Conservation (phyloP, 37 sponge, comb jelly and placozoan genomes). For the Geodia barretti region DNA sequence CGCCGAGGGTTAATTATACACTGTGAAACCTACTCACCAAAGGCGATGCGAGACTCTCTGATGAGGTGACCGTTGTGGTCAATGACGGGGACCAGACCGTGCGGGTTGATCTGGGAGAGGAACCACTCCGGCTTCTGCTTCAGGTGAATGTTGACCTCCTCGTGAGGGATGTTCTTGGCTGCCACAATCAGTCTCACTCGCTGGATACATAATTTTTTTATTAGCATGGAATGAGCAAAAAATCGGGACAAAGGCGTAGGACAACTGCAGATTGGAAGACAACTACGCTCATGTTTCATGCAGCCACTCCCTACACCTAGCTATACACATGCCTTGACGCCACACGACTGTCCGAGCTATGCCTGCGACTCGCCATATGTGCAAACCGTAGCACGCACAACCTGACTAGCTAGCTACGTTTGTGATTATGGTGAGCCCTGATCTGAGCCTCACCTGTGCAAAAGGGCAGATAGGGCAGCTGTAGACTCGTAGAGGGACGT, state of each 20-base stretch:
- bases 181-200: conserved; percentile 64
- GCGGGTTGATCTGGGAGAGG: conserved; percentile 53
- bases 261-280: too few species aligned
- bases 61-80: conserved; percentile 70
- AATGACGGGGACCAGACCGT: conserved; percentile 60
- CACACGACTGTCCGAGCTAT: too few species aligned
- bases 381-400: too few species aligned
- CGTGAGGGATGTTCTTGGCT: conserved; percentile 34
- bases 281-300: too few species aligned
- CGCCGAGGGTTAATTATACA: too few species aligned
- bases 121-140: conserved; percentile 78
- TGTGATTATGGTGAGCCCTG: too few species aligned
- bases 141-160: conserved; percentile 69
- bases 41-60: conserved; percentile 65
- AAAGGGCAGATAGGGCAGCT: conserved; percentile 82
- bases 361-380: too few species aligned
- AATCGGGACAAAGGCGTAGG: too few species aligned
- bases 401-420: too few species aligned
- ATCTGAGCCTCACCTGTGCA: conserved; percentile 67
- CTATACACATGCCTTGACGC: too few species aligned
- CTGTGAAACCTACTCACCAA: conserved; percentile 45
- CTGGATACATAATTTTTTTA: conserved; percentile 22
- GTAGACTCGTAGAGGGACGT: conserved; percentile 65
- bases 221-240: background rate
- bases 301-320: too few species aligned